Conservation (phyloP, 2,113 vertebrate genomes). For the Rhizomys pruinosus region DNA sequence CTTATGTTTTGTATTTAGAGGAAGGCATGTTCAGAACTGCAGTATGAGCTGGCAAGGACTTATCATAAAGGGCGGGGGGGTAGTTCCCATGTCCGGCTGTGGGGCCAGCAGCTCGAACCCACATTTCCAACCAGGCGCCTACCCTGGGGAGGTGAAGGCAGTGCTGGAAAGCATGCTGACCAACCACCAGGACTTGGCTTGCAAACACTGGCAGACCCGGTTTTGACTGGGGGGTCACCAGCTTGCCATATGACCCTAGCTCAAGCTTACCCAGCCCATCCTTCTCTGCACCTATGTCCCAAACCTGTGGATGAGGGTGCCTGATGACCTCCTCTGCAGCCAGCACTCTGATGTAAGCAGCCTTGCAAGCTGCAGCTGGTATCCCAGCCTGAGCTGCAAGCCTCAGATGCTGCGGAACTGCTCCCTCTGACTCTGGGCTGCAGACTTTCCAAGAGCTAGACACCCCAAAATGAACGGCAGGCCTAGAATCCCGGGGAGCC, state of each 20-base stretch:
- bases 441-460: neutral
- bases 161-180: neutral
- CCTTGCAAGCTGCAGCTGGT: conserved; percentile 26
- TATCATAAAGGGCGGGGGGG: neutral
- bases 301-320: neutral
- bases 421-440: neutral
- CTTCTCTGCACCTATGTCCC: neutral
- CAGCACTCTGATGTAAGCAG: accelerated
- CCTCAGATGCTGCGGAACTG: neutral
- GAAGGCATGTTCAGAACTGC: neutral
- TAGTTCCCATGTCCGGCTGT: neutral
- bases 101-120: neutral
- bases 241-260: neutral
- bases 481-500: neutral
- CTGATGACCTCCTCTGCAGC: neutral
- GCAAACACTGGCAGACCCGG: neutral
- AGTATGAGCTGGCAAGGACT: neutral
- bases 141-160: neutral
- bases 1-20: neutral
- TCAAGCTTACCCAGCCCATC: neutral
- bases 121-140: neutral
- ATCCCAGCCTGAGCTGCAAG: conserved; percentile 40
- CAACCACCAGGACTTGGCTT: neutral
- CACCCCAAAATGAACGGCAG: conserved; percentile 65
- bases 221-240: neutral